Percentiles rank a stretch among this genome's conserved stretches.
These are phyloP conservation scores for Hypsibius dujardini DNA, from an alignment of 1,140 invertebrate genomes.

Conservation along the genomic window DNA sequence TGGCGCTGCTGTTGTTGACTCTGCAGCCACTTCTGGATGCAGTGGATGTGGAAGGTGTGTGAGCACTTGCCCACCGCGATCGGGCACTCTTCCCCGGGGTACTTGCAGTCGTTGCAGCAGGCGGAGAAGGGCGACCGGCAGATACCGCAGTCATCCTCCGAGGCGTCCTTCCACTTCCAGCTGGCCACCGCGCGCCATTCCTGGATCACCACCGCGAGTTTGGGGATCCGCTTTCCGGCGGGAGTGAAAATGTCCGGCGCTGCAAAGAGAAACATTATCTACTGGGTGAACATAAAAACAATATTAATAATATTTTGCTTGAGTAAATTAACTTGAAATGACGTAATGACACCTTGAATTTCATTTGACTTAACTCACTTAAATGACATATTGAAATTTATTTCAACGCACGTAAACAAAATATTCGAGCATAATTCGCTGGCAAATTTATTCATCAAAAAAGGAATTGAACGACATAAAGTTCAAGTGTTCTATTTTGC, in stretches of 20 bases:
- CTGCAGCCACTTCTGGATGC: constrained; percentile 97
- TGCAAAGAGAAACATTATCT: too few relatives aligned
- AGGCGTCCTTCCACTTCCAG: constrained; percentile 73
- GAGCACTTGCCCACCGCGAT: constrained; percentile 96
- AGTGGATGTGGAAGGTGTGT: constrained; percentile 98
- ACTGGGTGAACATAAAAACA: too few relatives aligned
- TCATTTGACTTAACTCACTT: too few relatives aligned
- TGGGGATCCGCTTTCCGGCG: background rate
- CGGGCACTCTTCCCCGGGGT: constrained; percentile 94
- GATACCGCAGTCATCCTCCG: constrained; percentile 97
- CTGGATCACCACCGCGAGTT: background rate
- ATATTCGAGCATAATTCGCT: too few relatives aligned
- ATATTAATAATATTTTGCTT: too few relatives aligned
- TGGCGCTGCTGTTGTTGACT: constrained; percentile 73
- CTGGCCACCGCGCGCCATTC: constrained; percentile 78
- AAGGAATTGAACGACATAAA: too few relatives aligned
- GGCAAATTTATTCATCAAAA: too few relatives aligned
- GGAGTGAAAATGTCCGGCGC: background rate
- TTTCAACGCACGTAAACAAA: too few relatives aligned
- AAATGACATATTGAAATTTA: too few relatives aligned
- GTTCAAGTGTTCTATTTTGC: too few relatives aligned
- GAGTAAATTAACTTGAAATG: too few relatives aligned
- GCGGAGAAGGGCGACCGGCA: constrained; percentile 96
- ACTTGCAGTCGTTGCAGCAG: constrained; percentile 93
- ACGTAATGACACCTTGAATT: too few relatives aligned